These are phyloP conservation scores for Zaprionus davidi DNA, from an alignment of 1,140 invertebrate species.

Conservation along the genomic window DNA sequence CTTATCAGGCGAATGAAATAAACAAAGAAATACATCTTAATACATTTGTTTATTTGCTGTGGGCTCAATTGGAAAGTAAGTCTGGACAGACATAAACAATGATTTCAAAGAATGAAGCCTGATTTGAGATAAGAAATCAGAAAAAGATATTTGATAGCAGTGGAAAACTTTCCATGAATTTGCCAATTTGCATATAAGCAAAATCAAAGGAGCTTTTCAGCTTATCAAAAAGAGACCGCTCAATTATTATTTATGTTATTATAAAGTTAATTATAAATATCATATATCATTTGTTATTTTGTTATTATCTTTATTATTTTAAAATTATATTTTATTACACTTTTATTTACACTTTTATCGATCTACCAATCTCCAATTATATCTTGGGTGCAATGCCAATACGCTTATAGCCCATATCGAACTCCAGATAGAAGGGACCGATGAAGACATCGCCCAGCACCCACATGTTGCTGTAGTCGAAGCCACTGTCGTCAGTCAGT, in stretches of 20 bases:
- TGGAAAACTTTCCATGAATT: neutral
- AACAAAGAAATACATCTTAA: slow-evolving; percentile 6
- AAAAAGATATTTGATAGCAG: neutral
- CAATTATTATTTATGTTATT: no score
- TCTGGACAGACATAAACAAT: neutral
- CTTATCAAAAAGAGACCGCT: neutral
- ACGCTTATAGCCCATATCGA: slow-evolving; percentile 53
- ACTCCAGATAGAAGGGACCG: slow-evolving; percentile 44
- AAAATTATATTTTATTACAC: neutral
- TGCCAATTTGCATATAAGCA: neutral
- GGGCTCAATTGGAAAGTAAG: neutral
- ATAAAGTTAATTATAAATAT: no score
- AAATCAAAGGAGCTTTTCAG: neutral
- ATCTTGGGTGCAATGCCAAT: slow-evolving; percentile 48
- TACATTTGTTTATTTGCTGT: neutral
- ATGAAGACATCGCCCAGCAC: slow-evolving; percentile 54
- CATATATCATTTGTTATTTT: no score
- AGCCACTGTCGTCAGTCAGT: slow-evolving; percentile 24
- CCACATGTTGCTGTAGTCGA: slow-evolving; percentile 35
- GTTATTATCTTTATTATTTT: neutral
- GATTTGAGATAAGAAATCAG: neutral
- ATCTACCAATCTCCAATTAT: neutral
- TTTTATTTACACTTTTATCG: neutral
- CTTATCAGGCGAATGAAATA: slow-evolving; percentile 11
- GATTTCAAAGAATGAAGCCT: neutral